Evolutionary conservation across 2,888 invertebrate genomes (phyloP).

Genomic region (Ametastegia equiseti): DNA sequence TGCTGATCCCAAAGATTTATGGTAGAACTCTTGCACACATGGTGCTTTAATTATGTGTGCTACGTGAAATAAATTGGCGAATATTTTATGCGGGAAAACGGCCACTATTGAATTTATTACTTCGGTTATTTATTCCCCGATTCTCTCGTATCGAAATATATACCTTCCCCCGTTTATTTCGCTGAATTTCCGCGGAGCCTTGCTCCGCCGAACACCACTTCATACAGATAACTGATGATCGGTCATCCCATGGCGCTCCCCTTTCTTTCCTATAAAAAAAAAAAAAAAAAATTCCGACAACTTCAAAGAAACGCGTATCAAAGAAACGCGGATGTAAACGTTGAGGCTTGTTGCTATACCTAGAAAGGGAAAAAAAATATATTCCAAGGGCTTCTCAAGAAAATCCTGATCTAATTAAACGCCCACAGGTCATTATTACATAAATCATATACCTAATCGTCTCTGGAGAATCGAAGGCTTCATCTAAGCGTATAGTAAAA

Average conservation of each 20-base stretch:
- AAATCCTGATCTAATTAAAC: not conserved
- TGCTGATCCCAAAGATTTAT: slow-evolving; percentile 74
- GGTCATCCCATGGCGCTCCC: slow-evolving; percentile 29
- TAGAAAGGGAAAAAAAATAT: not conserved
- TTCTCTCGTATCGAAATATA: slow-evolving; percentile 52
- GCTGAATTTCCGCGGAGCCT: not conserved
- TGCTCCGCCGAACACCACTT: not conserved
- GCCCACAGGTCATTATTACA: not conserved
- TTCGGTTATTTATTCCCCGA: slow-evolving; percentile 50
- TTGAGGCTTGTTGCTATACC: not conserved
- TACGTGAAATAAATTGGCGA: slow-evolving; percentile 70
- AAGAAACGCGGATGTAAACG: slow-evolving; percentile 15
- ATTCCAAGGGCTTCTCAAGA: not conserved
- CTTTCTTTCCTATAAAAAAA: not conserved
- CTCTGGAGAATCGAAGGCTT: not conserved
- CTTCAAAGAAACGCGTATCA: slow-evolving; percentile 19
- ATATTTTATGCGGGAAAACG: slow-evolving; percentile 68
- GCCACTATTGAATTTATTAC: slow-evolving; percentile 55
- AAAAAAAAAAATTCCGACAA: slow-evolving; percentile 41
- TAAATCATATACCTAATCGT: not conserved
- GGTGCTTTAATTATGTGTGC: slow-evolving; percentile 74
- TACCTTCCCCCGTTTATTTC: slow-evolving; percentile 21
- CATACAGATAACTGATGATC: slow-evolving; percentile 38
- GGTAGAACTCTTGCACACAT: slow-evolving; percentile 71
- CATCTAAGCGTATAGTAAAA: not conserved